Evolutionary conservation across 2,113 vertebrate species (phyloP).

Genomic region (Podilymbus podiceps): DNA sequence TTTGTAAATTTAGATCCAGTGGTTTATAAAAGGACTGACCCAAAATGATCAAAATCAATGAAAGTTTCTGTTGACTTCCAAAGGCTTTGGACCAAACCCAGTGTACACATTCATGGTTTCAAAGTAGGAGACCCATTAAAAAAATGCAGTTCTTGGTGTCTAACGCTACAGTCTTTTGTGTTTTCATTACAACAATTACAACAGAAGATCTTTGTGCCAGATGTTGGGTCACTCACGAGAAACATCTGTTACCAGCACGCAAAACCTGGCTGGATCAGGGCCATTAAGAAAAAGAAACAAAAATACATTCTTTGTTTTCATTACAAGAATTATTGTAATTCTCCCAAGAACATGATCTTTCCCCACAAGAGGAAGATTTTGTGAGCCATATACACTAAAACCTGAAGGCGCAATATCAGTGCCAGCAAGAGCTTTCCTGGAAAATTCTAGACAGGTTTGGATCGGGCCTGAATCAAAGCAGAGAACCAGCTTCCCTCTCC

Average conservation of each 20-base stretch:
- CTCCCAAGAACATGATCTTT: slow-evolving; percentile 57
- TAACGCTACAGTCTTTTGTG: slow-evolving; percentile 32
- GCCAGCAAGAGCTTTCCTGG: slow-evolving; percentile 9
- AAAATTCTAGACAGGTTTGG: slow-evolving; percentile 4
- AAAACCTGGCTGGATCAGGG: slow-evolving; percentile 56
- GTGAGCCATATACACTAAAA: slow-evolving; percentile 16
- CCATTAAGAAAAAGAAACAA: slow-evolving; percentile 65
- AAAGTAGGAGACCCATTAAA: slow-evolving; percentile 32
- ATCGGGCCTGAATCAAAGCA: background rate
- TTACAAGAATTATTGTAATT: slow-evolving; percentile 57
- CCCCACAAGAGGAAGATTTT: slow-evolving; percentile 40
- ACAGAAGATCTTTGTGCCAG: slow-evolving; percentile 59
- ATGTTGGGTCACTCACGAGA: slow-evolving; percentile 52
- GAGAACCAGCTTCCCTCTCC: background rate
- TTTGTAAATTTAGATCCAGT: background rate
- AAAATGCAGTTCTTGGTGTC: slow-evolving; percentile 48
- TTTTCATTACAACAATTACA: slow-evolving; percentile 63
- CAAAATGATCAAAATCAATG: slow-evolving; percentile 8
- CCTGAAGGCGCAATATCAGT: background rate
- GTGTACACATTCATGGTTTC: slow-evolving; percentile 34
- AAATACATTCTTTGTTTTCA: slow-evolving; percentile 49
- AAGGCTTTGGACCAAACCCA: slow-evolving; percentile 31
- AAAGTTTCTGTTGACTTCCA: slow-evolving; percentile 38
- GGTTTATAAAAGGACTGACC: background rate
- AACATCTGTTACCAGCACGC: slow-evolving; percentile 63